Evolutionary conservation across 2,113 vertebrate species (phyloP).

Genomic region (Takifugu bimaculatus): DNA sequence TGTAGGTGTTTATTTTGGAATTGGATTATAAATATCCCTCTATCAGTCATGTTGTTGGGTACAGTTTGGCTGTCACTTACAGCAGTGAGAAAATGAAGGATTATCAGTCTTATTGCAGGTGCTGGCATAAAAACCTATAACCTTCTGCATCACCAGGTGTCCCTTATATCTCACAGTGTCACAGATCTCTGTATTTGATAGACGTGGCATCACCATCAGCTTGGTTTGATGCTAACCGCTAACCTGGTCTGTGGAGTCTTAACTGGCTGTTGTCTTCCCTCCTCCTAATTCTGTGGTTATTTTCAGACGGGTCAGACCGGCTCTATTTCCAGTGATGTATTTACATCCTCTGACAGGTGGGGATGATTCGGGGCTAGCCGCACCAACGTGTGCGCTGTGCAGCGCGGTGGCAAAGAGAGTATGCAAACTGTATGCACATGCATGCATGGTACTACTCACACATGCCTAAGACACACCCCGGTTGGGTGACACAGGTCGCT

Average conservation of each 20-base stretch:
- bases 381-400: slow-evolving; percentile 17
- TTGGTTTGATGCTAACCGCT: too few relatives aligned
- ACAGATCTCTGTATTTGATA: too few relatives aligned
- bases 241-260: slow-evolving; percentile 2
- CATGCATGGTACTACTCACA: slow-evolving; percentile 30
- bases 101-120: not conserved
- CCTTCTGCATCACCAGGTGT: too few relatives aligned
- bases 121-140: not conserved
- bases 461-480: slow-evolving; percentile 46
- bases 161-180: too few relatives aligned
- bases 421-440: slow-evolving; percentile 50
- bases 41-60: not conserved
- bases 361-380: slow-evolving; percentile 43
- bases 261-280: slow-evolving; percentile 33
- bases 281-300: slow-evolving; percentile 51
- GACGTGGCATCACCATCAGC: too few relatives aligned
- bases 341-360: slow-evolving; percentile 55
- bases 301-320: slow-evolving; percentile 41
- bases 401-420: slow-evolving; percentile 14
- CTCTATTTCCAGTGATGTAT: slow-evolving; percentile 60
- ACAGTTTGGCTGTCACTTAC: not conserved
- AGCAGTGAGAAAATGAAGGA: not conserved
- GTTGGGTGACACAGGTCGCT: slow-evolving; percentile 62
- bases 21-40: not conserved
- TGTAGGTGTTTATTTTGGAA: too few relatives aligned